Percentiles rank a stretch among this genome's conserved stretches.
Conservation (phyloP, 2,113 vertebrate species). For the Oncorhynchus kisutch region DNA sequence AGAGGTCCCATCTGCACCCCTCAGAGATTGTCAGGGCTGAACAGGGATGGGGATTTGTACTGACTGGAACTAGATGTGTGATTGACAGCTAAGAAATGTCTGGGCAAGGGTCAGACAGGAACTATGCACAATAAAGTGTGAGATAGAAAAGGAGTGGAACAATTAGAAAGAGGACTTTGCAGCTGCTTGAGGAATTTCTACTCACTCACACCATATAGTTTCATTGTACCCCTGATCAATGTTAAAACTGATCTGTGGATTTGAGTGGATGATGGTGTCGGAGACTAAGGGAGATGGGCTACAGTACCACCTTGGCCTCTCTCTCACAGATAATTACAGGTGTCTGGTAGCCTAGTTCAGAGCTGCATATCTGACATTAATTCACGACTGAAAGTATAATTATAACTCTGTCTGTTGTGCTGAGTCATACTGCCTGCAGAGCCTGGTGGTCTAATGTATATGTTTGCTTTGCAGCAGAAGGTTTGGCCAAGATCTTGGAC, state of each 20-base stretch:
- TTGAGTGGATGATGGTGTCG: neutral
- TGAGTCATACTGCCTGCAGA: constrained; percentile 2
- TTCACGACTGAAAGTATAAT: neutral
- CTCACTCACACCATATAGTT: neutral
- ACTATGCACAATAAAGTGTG: neutral
- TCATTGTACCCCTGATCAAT: neutral
- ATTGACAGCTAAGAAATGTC: neutral
- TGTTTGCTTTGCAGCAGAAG: constrained; percentile 12
- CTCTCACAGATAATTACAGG: constrained; percentile 8
- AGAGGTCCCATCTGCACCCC: neutral
- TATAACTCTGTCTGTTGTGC: neutral
- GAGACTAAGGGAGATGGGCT: neutral
- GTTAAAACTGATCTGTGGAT: neutral
- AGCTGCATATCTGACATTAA: neutral
- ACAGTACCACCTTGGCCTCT: neutral
- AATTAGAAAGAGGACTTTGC: neutral
- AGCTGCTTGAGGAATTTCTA: neutral
- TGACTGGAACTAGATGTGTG: neutral
- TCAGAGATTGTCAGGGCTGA: neutral
- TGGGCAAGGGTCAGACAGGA: too few species aligned
- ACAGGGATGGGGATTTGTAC: neutral
- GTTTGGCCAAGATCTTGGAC: neutral
- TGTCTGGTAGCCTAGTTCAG: neutral
- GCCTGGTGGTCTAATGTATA: neutral
- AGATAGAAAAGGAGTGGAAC: neutral